phyloP scores from a whole-genome alignment of 2,888 invertebrate genomes.

The Oasisia sp. region DNA sequence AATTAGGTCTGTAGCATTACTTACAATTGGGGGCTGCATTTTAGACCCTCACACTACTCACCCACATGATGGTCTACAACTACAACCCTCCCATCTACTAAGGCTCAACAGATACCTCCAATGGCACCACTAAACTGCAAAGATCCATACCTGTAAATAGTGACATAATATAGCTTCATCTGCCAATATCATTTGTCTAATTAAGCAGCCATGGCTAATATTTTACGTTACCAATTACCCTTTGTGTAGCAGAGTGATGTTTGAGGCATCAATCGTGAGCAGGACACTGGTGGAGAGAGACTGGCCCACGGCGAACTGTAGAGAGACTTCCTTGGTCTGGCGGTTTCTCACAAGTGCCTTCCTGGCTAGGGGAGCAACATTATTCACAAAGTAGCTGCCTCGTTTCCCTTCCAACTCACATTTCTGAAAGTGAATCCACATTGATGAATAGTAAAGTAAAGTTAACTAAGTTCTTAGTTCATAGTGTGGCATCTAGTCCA shows the following conservation, averaged over 20 bases:
- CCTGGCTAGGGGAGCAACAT: background rate
- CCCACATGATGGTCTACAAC: too few relatives aligned
- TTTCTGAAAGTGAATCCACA: conserved; percentile 13
- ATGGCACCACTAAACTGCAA: too few relatives aligned
- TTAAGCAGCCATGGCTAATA: background rate
- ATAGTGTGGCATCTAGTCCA: too few relatives aligned
- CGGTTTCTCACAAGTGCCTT: background rate
- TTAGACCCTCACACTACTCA: too few relatives aligned
- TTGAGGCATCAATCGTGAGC: background rate
- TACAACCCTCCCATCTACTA: too few relatives aligned
- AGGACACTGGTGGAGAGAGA: background rate
- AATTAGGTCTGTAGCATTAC: too few relatives aligned
- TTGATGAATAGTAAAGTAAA: background rate
- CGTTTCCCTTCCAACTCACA: background rate
- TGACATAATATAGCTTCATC: background rate
- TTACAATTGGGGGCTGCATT: too few relatives aligned
- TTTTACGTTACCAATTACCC: background rate
- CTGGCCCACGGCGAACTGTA: background rate
- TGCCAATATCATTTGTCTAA: background rate
- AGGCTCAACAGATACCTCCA: too few relatives aligned
- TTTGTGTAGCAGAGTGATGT: background rate
- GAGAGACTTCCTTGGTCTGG: background rate
- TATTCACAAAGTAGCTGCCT: background rate
- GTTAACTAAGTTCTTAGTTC: too few relatives aligned
- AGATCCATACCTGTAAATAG: too few relatives aligned